Evolutionary conservation across 2,888 invertebrate genomes (phyloP).

Genomic region (Lomographa bimaculata): DNA sequence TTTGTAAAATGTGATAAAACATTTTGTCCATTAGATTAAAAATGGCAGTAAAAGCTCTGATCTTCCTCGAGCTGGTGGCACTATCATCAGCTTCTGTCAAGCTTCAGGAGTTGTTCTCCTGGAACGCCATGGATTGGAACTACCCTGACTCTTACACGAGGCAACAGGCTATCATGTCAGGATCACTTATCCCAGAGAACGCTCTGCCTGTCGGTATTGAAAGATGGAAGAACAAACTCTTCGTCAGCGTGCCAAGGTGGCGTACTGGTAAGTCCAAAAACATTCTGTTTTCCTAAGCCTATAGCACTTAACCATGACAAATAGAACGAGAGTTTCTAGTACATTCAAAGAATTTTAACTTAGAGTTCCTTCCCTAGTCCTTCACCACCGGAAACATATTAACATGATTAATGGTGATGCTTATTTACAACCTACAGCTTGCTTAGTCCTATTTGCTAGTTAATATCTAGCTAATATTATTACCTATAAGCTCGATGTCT

Average conservation of each 20-base stretch:
- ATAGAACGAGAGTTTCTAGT: too few relatives aligned
- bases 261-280: conserved; percentile 84
- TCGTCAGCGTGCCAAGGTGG: conserved; percentile 93
- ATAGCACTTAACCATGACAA: too few relatives aligned
- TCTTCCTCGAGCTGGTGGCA: conserved; percentile 52
- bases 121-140: conserved; percentile 90
- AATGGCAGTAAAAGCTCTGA: conserved; percentile 45
- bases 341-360: too few relatives aligned
- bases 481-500: too few relatives aligned
- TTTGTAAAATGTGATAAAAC: too few relatives aligned
- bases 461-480: too few relatives aligned
- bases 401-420: too few relatives aligned
- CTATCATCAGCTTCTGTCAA: conserved; percentile 70
- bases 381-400: too few relatives aligned
- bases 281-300: too few relatives aligned
- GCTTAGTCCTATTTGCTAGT: too few relatives aligned
- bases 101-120: conserved; percentile 88
- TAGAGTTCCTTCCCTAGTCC: too few relatives aligned
- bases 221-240: conserved; percentile 91
- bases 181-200: conserved; percentile 89
- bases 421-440: too few relatives aligned
- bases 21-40: conserved; percentile 26
- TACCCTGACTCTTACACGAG: conserved; percentile 86
- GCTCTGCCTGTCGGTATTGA: conserved; percentile 93
- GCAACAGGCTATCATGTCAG: conserved; percentile 85